A percentile compares a stretch with the other conserved stretches of the same genome.
Conservation (phyloP, 2,797 vertebrate species). For the Acrocephalus scirpaceus region DNA sequence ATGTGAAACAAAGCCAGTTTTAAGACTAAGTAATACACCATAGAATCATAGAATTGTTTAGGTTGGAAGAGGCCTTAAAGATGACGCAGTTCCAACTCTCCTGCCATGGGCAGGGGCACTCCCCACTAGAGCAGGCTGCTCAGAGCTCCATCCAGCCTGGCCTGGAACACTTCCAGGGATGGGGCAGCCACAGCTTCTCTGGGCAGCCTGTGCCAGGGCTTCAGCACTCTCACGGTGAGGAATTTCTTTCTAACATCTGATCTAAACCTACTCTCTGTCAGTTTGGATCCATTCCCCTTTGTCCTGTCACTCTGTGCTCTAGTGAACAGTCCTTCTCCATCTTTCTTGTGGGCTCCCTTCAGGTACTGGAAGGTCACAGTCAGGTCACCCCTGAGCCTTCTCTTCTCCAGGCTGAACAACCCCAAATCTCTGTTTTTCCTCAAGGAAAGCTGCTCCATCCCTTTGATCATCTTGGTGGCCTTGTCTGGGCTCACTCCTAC, state of each 20-base stretch:
- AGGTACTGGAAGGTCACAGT: accelerated
- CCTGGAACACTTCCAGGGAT: background rate
- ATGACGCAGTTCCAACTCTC: accelerated
- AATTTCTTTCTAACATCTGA: background rate
- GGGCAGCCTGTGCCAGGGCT: background rate
- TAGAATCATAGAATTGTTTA: background rate
- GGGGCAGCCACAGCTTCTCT: background rate
- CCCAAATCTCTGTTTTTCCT: accelerated
- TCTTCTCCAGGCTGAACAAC: accelerated
- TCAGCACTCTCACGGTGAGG: accelerated
- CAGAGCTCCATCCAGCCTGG: accelerated
- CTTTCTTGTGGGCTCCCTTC: too few species aligned
- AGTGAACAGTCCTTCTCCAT: accelerated
- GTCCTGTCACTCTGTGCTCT: too few species aligned
- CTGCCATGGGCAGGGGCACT: background rate
- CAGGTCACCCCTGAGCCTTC: background rate
- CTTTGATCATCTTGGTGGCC: background rate
- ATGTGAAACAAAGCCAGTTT: background rate
- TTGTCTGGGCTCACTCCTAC: background rate
- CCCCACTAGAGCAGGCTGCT: accelerated
- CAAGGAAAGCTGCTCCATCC: background rate
- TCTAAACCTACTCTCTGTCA: background rate
- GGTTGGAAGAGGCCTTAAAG: background rate
- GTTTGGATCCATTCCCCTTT: accelerated
- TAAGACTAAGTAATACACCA: background rate